Evolutionary conservation across 2,113 vertebrate species (phyloP).

Genomic region (Corythoichthys intestinalis): DNA sequence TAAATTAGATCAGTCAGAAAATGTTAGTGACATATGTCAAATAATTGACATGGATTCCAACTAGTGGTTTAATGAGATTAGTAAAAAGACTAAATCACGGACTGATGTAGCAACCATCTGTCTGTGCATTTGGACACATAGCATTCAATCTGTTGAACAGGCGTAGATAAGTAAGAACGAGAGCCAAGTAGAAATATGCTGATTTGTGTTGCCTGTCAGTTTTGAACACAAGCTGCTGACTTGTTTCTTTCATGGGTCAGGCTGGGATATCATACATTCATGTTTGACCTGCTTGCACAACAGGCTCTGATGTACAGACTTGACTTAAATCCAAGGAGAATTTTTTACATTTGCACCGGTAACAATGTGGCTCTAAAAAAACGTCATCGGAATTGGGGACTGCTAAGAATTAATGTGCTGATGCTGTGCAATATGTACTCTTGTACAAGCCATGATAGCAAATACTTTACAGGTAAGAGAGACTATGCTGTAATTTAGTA

Average conservation of each 20-base stretch:
- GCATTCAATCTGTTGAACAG: slow-evolving; percentile 7
- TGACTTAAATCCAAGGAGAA: not conserved
- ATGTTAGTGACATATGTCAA: not conserved
- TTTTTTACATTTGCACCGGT: not conserved
- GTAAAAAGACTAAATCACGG: not conserved
- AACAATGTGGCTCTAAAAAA: too few species aligned
- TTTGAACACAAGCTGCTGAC: slow-evolving; percentile 7
- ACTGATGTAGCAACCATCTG: not conserved
- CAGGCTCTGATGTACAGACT: slow-evolving; percentile 14
- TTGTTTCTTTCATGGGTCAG: slow-evolving; percentile 14
- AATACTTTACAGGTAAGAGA: too few species aligned
- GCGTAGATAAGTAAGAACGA: not conserved
- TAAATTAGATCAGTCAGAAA: not conserved
- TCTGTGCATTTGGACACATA: slow-evolving; percentile 1
- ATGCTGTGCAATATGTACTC: too few species aligned
- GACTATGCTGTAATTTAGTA: too few species aligned
- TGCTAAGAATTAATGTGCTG: too few species aligned
- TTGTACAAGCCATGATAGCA: too few species aligned
- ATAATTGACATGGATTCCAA: not conserved
- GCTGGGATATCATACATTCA: slow-evolving; percentile 5
- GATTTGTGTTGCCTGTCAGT: slow-evolving; percentile 14
- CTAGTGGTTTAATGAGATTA: not conserved
- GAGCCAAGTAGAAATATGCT: slow-evolving; percentile 1
- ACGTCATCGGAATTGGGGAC: too few species aligned
- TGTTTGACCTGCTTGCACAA: slow-evolving; percentile 14